phyloP scores from a whole-genome alignment of 2,888 invertebrate genomes.

The Hypercompe scribonia region DNA sequence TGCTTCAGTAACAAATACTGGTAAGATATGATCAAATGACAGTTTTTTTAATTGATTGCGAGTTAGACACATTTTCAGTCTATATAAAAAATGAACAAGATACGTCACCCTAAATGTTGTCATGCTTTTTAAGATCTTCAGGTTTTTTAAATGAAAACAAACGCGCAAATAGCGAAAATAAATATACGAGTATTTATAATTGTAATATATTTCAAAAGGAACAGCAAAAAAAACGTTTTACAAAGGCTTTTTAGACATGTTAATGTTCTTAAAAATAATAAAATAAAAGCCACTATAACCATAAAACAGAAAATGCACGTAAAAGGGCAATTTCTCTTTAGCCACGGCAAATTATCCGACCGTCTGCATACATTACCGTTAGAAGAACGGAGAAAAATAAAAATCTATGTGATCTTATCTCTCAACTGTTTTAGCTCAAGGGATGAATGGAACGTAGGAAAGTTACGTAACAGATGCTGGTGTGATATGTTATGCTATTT shows the following conservation, averaged over 20 bases:
- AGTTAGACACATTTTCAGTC: too few species aligned
- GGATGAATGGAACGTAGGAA: conserved; percentile 10
- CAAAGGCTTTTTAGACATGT: conserved; percentile 4
- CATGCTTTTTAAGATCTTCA: background rate
- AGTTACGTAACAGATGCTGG: conserved; percentile 11
- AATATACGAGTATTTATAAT: background rate
- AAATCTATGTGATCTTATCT: conserved; percentile 39
- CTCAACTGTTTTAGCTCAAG: conserved; percentile 23
- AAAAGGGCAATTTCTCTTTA: conserved; percentile 44
- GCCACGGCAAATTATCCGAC: conserved; percentile 55
- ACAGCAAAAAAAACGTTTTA: background rate
- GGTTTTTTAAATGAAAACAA: background rate
- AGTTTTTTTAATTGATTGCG: too few species aligned
- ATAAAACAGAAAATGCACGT: conserved; percentile 38
- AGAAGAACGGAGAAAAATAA: conserved; percentile 49
- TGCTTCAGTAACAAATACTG: too few species aligned
- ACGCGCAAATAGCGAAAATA: background rate
- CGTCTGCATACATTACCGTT: conserved; percentile 55
- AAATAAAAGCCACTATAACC: conserved; percentile 23
- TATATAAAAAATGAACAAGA: background rate
- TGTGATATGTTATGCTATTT: conserved; percentile 6
- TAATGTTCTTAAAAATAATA: conserved; percentile 25
- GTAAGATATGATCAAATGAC: too few species aligned
- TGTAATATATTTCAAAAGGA: background rate
- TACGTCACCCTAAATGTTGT: background rate